These are phyloP conservation scores for Acipenser oxyrinchus DNA, from an alignment of 2,797 vertebrate genomes.

Conservation along the genomic window DNA sequence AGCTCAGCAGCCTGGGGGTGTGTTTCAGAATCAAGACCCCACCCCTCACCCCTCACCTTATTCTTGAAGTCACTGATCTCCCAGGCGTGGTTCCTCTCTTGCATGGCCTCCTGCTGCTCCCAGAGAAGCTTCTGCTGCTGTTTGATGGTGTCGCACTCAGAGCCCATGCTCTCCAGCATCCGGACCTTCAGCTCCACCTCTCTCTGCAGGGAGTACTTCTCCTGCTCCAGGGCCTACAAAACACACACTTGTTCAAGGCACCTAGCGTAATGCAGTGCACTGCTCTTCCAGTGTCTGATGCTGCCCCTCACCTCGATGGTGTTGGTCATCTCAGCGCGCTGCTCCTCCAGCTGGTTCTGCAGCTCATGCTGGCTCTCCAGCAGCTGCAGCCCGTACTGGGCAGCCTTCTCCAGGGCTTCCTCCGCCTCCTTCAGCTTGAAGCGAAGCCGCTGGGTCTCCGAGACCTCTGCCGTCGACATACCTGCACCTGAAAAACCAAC, in stretches of 20 bases:
- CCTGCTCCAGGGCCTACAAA: constrained; percentile 78
- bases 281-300: too few species aligned
- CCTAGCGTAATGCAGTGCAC: neutral
- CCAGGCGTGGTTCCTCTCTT: constrained; percentile 60
- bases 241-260: constrained; percentile 13
- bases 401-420: constrained; percentile 72
- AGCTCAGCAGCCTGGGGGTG: neutral
- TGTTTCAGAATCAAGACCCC: neutral
- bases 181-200: constrained; percentile 79
- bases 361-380: constrained; percentile 79
- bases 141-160: constrained; percentile 74
- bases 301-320: constrained; percentile 66
- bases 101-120: constrained; percentile 62
- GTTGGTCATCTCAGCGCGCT: constrained; percentile 71
- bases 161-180: constrained; percentile 76
- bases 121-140: constrained; percentile 69
- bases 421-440: constrained; percentile 67
- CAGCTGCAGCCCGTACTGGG: constrained; percentile 78
- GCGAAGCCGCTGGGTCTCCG: constrained; percentile 40
- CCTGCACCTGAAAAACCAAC: neutral
- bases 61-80: constrained; percentile 68
- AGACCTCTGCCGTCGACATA: constrained; percentile 27
- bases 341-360: constrained; percentile 75
- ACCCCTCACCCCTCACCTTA: constrained; percentile 59
- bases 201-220: constrained; percentile 81